Conservation (phyloP, 1,140 invertebrate species). For the Phortica variegata region DNA sequence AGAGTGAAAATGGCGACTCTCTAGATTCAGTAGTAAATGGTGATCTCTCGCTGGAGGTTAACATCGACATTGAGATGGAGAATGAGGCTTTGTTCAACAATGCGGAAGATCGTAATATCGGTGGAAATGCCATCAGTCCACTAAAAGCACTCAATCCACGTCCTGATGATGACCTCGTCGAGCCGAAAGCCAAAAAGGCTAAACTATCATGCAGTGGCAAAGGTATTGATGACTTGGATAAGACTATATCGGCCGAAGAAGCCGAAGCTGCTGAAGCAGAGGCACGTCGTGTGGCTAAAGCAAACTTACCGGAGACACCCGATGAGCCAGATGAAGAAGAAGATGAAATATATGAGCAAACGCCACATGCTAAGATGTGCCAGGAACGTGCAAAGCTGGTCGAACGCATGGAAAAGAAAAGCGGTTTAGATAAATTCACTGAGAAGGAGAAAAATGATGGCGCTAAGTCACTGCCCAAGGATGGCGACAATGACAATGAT, state of each 20-base stretch:
- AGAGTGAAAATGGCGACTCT: constrained; percentile 69
- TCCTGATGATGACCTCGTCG: constrained; percentile 20
- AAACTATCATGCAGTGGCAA: constrained; percentile 24
- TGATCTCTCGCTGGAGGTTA: constrained; percentile 65
- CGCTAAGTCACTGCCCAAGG: neutral
- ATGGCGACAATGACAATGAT: constrained; percentile 4
- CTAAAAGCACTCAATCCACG: constrained; percentile 31
- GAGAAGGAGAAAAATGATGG: neutral
- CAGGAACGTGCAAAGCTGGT: constrained; percentile 4
- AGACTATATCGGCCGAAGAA: constrained; percentile 15
- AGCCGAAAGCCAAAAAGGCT: constrained; percentile 47
- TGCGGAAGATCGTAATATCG: constrained; percentile 43
- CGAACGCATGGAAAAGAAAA: neutral
- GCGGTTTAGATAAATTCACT: constrained; percentile 2
- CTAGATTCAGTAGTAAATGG: constrained; percentile 63
- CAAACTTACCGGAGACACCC: constrained; percentile 2
- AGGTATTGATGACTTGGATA: neutral
- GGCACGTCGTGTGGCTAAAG: neutral
- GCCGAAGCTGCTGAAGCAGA: constrained; percentile 14
- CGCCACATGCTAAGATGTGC: no score
- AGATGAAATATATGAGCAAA: constrained; percentile 3
- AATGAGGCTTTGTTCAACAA: constrained; percentile 63
- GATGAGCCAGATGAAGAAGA: constrained; percentile 9
- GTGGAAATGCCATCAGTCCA: constrained; percentile 15
- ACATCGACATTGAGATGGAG: constrained; percentile 71